Evolutionary conservation across 2,113 vertebrate genomes (phyloP).

Genomic region (Hemiprocne comata): DNA sequence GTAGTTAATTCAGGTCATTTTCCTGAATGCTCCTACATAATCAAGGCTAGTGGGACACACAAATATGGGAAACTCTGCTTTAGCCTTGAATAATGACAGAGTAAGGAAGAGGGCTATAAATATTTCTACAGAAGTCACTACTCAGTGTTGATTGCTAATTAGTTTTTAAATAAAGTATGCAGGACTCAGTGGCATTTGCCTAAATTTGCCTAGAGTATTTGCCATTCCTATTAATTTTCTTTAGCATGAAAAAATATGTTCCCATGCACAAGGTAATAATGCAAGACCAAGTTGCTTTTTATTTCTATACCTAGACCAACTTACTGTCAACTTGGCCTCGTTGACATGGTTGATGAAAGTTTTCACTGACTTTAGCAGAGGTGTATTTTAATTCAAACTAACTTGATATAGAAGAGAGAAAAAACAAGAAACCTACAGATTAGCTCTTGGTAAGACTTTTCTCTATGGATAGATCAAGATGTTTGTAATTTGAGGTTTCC

Average conservation of each 20-base stretch:
- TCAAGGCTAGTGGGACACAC: neutral
- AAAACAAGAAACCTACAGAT: accelerated
- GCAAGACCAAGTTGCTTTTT: neutral
- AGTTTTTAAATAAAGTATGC: neutral
- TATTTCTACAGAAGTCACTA: conserved; percentile 1
- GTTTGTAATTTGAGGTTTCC: neutral
- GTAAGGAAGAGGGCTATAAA: neutral
- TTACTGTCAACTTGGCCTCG: neutral
- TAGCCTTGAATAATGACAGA: neutral
- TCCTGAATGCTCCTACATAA: neutral
- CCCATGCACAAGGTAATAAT: neutral
- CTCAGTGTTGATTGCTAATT: conserved; percentile 2
- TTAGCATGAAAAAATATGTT: neutral
- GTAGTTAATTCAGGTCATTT: neutral
- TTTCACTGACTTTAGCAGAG: neutral
- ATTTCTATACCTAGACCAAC: neutral
- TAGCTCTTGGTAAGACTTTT: neutral
- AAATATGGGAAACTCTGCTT: neutral
- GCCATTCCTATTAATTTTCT: neutral
- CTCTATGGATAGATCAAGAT: neutral
- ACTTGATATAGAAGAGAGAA: neutral
- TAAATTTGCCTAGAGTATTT: conserved; percentile 14
- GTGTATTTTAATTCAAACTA: neutral
- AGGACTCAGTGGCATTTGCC: conserved; percentile 2
- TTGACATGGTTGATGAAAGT: neutral